Base-by-base conservation (phyloP, 2,113 vertebrate genomes). In the Nicator chloris region DNA sequence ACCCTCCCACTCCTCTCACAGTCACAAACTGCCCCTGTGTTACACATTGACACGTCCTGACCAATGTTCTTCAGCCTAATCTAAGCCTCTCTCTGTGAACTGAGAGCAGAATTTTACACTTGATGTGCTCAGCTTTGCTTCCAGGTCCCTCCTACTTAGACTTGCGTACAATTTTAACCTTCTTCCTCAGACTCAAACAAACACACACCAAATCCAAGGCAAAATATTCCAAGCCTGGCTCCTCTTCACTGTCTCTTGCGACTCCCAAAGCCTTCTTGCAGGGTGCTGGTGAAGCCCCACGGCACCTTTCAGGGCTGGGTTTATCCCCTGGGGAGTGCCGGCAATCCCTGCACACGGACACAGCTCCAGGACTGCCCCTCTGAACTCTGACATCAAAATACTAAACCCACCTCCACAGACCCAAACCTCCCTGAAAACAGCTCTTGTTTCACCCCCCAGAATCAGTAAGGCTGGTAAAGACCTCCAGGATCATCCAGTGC, bases 41-140 rank as follows among this genome's bases (percentile, higher is more conserved):
- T 57, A 65, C 11, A 13, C 16, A 13, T 1, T 73, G 50, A 30
- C 40, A n/a, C 1, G 0, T 33, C 27, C 42, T 2, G 4, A 73
- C 15, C 7, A 4, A 10, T 7, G 5, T 7, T 81, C 78, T 49
- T 6, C 54, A 49, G 42, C 4, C 1, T 13, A 6, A 86, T 13
- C 22, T 37, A 33, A n/a, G 68, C 11, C 33, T 59, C 80, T 77
- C 13, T 6, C 26, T n/a, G 28, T n/a, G 42, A 86, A 49, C 0
- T 35, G 19, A 65, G 9, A 56, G 47, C 49, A 59, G 40, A 51
- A 57, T 49, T 81, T 65, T 33, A 49, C 10, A 40, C 10, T 12
- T 18, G 7, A 20, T 49, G 26, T 6, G 40, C 42, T 89, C 64
- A 42, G 15, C 20, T 70, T 70, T 70, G n/a, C 45, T 53, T 14